Evolutionary conservation across 2,113 vertebrate species (phyloP).

Genomic region (Elaphurus davidianus): DNA sequence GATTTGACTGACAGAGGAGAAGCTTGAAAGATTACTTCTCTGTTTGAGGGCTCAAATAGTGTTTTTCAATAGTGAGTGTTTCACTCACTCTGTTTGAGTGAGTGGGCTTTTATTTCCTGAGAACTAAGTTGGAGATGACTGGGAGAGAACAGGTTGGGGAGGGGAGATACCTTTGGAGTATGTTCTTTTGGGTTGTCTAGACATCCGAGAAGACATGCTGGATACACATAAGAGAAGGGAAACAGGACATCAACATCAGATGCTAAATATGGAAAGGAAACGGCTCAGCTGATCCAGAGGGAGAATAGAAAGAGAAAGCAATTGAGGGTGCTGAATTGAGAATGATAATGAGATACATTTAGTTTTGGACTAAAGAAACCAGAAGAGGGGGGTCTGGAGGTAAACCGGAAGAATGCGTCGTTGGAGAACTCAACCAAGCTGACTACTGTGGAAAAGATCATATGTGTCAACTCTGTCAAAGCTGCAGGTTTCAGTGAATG

Average conservation of each 20-base stretch:
- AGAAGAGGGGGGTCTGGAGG: not conserved
- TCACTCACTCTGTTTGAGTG: not conserved
- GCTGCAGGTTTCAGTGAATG: not conserved
- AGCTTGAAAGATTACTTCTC: not conserved
- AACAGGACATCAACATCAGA: not conserved
- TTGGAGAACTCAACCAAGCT: not conserved
- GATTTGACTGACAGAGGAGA: not conserved
- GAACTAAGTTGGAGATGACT: not conserved
- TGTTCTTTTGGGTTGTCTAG: not conserved
- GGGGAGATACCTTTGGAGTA: not conserved
- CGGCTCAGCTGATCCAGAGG: too few relatives aligned
- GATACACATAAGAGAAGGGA: not conserved
- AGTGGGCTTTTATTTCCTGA: not conserved
- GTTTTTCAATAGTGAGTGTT: too few relatives aligned
- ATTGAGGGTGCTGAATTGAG: not conserved
- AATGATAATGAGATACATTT: fast-evolving
- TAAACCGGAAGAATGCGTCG: not conserved
- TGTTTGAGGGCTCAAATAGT: not conserved
- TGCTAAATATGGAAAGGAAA: not conserved
- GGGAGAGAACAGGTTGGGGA: not conserved
- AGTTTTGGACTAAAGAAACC: not conserved
- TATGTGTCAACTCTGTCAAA: fast-evolving
- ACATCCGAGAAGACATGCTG: not conserved
- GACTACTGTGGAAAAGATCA: not conserved
- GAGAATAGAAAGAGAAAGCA: not conserved